phyloP scores from a whole-genome alignment of 2,888 invertebrate genomes.

The Antitype chi region DNA sequence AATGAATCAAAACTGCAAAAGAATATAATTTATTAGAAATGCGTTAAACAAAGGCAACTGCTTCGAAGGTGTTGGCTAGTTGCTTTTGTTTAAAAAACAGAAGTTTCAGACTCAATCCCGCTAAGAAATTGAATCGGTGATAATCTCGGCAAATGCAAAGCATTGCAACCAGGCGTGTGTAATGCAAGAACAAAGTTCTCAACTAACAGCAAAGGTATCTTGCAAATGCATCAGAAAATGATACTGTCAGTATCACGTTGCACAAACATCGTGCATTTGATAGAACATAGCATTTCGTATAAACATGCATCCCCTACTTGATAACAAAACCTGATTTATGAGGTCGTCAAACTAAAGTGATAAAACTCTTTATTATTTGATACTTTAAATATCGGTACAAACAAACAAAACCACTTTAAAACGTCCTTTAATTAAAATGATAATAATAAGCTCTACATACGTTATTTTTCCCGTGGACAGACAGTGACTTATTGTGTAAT shows the following conservation, averaged over 20 bases:
- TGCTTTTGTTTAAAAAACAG: conserved; percentile 64
- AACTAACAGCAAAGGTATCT: conserved; percentile 76
- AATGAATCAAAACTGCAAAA: conserved; percentile 62
- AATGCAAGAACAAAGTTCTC: conserved; percentile 75
- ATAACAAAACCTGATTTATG: conserved; percentile 54
- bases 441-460: conserved; percentile 29
- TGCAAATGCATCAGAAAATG: conserved; percentile 73
- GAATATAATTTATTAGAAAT: conserved; percentile 52
- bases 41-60: conserved; percentile 61
- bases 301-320: conserved; percentile 74
- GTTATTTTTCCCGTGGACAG: conserved; percentile 17
- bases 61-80: conserved; percentile 24
- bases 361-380: conserved; percentile 55
- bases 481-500: conserved; percentile 55
- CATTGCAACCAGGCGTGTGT: conserved; percentile 89
- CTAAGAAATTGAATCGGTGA: conserved; percentile 74
- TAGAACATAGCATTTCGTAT: conserved; percentile 72
- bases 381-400: conserved; percentile 62
- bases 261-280: conserved; percentile 83
- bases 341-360: conserved; percentile 58
- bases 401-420: conserved; percentile 59
- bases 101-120: conserved; percentile 58
- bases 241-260: conserved; percentile 71
- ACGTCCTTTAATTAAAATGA: conserved; percentile 60
- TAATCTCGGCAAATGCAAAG: conserved; percentile 87